A percentile compares a stretch with the other conserved stretches of the same genome.
Conservation (phyloP, 2,888 invertebrate species). For the Drosophila melanosoma region DNA sequence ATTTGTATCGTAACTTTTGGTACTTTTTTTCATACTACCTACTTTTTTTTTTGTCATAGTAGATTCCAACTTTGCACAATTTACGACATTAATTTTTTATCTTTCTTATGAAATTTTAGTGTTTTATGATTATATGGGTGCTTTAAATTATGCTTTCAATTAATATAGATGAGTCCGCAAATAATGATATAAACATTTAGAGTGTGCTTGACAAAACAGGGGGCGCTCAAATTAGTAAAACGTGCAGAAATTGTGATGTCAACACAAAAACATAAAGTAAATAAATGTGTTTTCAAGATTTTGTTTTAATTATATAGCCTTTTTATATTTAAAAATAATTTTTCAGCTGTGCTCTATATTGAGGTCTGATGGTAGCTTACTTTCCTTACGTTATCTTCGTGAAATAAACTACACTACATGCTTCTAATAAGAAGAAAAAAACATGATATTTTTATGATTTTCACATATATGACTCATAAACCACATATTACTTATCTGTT, state of each 20-base stretch:
- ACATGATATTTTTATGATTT: conserved; percentile 4
- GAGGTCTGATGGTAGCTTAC: background rate
- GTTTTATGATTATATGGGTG: conserved; percentile 17
- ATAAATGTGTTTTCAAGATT: background rate
- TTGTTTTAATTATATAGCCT: too few species aligned
- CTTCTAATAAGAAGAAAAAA: conserved; percentile 8
- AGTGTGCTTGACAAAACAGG: conserved; percentile 2
- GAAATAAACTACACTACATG: conserved; percentile 5
- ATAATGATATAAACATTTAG: conserved; percentile 9
- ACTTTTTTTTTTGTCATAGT: background rate
- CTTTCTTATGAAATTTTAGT: conserved; percentile 19
- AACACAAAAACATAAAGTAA: background rate
- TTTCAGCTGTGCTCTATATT: background rate
- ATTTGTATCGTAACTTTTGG: conserved; percentile 18
- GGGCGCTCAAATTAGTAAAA: background rate
- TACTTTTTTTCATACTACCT: conserved; percentile 15
- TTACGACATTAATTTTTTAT: conserved; percentile 46
- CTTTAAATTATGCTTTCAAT: conserved; percentile 40
- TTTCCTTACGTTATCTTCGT: conserved; percentile 8
- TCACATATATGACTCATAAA: conserved; percentile 24
- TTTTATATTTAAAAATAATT: background rate
- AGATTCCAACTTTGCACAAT: conserved; percentile 65
- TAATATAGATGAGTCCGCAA: conserved; percentile 11
- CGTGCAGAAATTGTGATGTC: background rate
- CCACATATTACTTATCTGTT: conserved; percentile 28